Percentiles rank a stretch among this genome's conserved stretches.
Evolutionary conservation across 2,888 invertebrate species (phyloP).

Genomic region (Zygaena filipendulae): DNA sequence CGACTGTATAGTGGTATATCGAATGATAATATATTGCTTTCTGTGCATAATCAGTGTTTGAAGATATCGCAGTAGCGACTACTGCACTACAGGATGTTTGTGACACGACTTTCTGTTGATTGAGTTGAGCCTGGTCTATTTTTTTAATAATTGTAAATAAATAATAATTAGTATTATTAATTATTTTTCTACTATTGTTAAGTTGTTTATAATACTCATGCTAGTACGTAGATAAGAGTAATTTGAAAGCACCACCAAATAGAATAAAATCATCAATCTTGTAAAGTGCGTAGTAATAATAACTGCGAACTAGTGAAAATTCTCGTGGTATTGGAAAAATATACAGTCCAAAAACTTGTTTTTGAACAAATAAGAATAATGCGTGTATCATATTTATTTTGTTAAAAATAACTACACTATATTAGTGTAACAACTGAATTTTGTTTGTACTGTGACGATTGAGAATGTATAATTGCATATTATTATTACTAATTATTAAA

Average conservation of each 20-base stretch:
- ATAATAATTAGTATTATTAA: slow-evolving; percentile 29
- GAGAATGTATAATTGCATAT: background rate
- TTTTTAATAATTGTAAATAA: slow-evolving; percentile 38
- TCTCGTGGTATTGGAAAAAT: too few species aligned
- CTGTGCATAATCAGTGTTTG: slow-evolving; percentile 22
- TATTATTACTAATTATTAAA: background rate
- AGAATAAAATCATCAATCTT: too few species aligned
- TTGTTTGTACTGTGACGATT: too few species aligned
- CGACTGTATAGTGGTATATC: slow-evolving; percentile 19
- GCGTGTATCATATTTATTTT: slow-evolving; percentile 44
- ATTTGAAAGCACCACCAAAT: slow-evolving; percentile 38
- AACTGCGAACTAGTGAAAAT: too few species aligned
- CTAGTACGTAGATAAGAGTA: slow-evolving; percentile 33
- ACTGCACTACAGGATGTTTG: slow-evolving; percentile 25
- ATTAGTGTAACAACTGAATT: slow-evolving; percentile 58
- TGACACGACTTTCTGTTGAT: slow-evolving; percentile 17
- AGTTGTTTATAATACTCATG: slow-evolving; percentile 54
- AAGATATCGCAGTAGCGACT: slow-evolving; percentile 23
- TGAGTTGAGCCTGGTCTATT: slow-evolving; percentile 11
- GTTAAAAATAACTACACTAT: slow-evolving; percentile 56
- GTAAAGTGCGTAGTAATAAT: too few species aligned
- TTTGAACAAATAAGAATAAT: too few species aligned
- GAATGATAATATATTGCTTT: slow-evolving; percentile 29
- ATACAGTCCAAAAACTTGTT: too few species aligned
- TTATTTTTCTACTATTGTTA: slow-evolving; percentile 33